These are phyloP conservation scores for Babyrousa celebensis DNA, from an alignment of 2,797 vertebrate genomes.

Conservation along the genomic window DNA sequence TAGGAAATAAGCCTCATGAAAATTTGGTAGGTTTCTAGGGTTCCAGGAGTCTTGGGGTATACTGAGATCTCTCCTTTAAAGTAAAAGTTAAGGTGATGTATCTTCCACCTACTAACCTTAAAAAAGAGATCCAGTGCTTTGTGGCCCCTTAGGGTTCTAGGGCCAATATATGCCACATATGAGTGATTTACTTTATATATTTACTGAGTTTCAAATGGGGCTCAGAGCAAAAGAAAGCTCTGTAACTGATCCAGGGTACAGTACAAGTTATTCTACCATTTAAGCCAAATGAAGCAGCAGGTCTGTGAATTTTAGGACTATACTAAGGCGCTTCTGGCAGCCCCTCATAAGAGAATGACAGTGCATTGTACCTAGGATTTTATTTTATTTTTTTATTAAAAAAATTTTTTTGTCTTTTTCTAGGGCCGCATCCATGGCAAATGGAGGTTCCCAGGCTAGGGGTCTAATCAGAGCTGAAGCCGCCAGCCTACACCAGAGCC, in stretches of 20 bases:
- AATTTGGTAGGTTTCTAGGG: background rate
- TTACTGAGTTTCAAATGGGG: conserved; percentile 2
- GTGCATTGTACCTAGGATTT: background rate
- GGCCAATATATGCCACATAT: background rate
- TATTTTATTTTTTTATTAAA: no score
- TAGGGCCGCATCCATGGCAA: no score
- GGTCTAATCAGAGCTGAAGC: no score
- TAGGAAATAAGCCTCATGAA: background rate
- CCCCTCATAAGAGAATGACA: background rate
- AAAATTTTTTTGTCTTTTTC: no score
- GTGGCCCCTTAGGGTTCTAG: background rate
- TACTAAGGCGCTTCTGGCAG: background rate
- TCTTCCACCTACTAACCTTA: background rate
- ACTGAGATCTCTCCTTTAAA: background rate
- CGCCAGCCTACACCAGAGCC: no score
- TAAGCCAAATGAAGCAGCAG: background rate
- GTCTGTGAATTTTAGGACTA: background rate
- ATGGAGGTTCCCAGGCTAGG: no score
- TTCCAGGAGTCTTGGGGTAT: background rate
- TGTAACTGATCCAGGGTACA: background rate
- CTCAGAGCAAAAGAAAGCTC: background rate
- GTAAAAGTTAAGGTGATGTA: background rate
- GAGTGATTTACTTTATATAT: background rate
- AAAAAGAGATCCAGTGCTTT: background rate
- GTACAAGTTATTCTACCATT: background rate